Conservation (phyloP, 2,113 vertebrate species). For the Lophius piscatorius region DNA sequence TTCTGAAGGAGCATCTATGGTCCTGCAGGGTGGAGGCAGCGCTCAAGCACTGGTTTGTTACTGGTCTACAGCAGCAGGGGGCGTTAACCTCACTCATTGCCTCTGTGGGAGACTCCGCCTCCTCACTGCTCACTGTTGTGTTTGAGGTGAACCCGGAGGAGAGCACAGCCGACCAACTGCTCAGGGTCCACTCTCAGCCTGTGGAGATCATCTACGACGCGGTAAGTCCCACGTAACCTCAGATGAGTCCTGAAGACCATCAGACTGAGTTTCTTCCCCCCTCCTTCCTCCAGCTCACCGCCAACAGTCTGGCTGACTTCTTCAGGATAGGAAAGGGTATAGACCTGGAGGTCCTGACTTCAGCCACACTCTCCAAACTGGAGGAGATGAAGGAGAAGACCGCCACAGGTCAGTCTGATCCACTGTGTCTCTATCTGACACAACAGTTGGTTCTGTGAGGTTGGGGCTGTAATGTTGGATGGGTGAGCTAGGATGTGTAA, state of each 20-base stretch:
- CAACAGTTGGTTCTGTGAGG: no score
- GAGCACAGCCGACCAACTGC: constrained; percentile 86
- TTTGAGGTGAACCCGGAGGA: constrained; percentile 90
- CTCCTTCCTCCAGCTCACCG: constrained; percentile 81
- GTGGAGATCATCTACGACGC: constrained; percentile 97
- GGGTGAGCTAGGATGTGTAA: no score
- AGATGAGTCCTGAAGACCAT: no score
- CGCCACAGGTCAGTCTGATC: constrained; percentile 81
- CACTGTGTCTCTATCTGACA: no score
- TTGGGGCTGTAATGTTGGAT: no score
- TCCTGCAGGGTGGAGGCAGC: constrained; percentile 86
- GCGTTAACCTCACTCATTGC: constrained; percentile 89
- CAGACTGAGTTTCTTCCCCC: no score
- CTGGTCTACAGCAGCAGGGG: constrained; percentile 87
- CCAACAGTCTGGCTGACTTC: constrained; percentile 91
- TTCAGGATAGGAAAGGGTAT: constrained; percentile 88
- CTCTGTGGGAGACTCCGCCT: constrained; percentile 84
- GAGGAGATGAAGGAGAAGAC: constrained; percentile 98
- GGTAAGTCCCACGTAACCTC: constrained; percentile 63
- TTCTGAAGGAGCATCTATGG: no score
- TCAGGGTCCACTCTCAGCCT: constrained; percentile 89
- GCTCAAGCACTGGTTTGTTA: constrained; percentile 93
- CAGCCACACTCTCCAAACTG: constrained; percentile 91
- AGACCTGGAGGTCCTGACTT: constrained; percentile 91
- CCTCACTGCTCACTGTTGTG: constrained; percentile 87